phyloP scores from a whole-genome alignment of 2,797 vertebrate species.

The Lagodon rhomboides region DNA sequence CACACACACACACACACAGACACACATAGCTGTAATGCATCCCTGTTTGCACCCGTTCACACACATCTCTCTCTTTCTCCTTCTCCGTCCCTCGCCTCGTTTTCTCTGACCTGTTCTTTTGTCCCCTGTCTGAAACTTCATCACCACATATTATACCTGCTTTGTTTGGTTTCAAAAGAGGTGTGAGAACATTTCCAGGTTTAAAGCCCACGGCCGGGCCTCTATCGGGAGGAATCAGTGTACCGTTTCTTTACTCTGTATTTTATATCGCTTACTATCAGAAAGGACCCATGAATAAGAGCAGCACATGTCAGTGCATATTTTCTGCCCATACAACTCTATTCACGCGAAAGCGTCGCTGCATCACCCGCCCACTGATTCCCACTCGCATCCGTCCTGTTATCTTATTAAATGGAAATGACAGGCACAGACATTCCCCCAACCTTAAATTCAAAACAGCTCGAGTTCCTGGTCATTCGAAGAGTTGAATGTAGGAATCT shows the following conservation, averaged over 20 bases:
- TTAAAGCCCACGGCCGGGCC: slow-evolving; percentile 40
- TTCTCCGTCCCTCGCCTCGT: slow-evolving; percentile 30
- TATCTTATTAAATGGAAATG: not conserved
- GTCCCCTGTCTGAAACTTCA: slow-evolving; percentile 73
- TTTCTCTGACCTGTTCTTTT: slow-evolving; percentile 64
- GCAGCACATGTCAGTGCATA: not conserved
- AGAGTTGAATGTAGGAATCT: not conserved
- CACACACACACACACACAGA: slow-evolving; percentile 6
- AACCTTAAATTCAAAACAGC: not conserved
- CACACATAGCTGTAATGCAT: slow-evolving; percentile 29
- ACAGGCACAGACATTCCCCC: not conserved
- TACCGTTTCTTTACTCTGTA: slow-evolving; percentile 44
- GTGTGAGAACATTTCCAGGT: slow-evolving; percentile 66
- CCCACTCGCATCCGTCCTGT: not conserved
- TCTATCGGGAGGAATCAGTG: slow-evolving; percentile 49
- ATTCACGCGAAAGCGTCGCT: not conserved
- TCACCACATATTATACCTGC: slow-evolving; percentile 62
- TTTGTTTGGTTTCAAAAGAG: slow-evolving; percentile 70
- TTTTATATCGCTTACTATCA: not conserved
- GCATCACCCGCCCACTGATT: not conserved
- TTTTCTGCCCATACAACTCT: not conserved
- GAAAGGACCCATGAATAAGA: not conserved
- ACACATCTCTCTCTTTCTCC: slow-evolving; percentile 32
- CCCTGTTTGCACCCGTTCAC: slow-evolving; percentile 21
- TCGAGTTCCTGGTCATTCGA: not conserved